These are phyloP conservation scores for Ostrea edulis DNA, from an alignment of 1,140 invertebrate genomes.

Conservation along the genomic window DNA sequence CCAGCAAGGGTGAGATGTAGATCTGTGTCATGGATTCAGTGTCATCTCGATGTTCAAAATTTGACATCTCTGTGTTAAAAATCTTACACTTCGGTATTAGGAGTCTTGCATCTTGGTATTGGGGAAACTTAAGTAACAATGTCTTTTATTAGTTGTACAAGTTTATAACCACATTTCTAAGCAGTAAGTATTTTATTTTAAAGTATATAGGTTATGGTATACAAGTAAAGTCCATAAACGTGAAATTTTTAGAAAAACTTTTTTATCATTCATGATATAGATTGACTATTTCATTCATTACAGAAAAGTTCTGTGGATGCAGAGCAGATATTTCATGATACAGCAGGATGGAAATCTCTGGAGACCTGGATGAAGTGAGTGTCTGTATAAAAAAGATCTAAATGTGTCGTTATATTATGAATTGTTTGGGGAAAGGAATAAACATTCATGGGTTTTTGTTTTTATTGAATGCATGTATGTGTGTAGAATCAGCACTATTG, in stretches of 20 bases:
- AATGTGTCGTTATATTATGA: background rate
- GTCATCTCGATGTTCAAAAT: background rate
- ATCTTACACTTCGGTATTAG: no score
- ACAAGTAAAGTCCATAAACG: no score
- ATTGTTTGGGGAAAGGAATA: background rate
- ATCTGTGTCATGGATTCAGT: background rate
- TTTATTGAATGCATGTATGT: no score
- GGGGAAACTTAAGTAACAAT: no score
- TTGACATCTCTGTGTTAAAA: no score
- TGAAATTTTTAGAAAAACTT: background rate
- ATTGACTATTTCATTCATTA: background rate
- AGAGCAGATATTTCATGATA: constrained; percentile 82
- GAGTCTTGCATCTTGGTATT: no score
- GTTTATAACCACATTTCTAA: no score
- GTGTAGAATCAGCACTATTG: no score
- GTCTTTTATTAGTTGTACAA: no score
- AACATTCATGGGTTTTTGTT: background rate
- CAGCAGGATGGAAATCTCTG: constrained; percentile 82
- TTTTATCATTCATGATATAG: background rate
- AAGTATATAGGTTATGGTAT: no score
- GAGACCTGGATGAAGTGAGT: constrained; percentile 83
- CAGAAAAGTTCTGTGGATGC: constrained; percentile 69
- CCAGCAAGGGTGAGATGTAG: constrained; percentile 10
- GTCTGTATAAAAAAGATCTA: background rate
- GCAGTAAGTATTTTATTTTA: no score